Conservation (phyloP, 2,888 invertebrate genomes). For the Ophonus ardosiacus region DNA sequence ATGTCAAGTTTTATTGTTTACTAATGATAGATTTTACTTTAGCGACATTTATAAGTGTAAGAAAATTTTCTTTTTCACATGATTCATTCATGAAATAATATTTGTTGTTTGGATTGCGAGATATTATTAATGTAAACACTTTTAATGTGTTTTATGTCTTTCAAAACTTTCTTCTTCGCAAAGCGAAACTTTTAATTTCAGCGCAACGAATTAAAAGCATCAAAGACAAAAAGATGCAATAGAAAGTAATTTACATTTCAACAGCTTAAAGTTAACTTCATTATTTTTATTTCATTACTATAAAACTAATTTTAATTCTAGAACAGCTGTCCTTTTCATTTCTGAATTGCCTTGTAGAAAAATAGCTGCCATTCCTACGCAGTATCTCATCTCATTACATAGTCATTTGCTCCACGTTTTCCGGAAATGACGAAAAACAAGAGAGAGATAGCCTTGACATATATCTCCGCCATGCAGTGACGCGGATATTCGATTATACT, state of each 20-base stretch:
- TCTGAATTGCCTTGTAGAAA: not conserved
- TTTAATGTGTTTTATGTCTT: not conserved
- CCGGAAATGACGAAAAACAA: slow-evolving; percentile 42
- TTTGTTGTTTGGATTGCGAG: not conserved
- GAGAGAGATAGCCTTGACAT: slow-evolving; percentile 36
- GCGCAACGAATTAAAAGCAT: not conserved
- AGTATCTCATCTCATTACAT: slow-evolving; percentile 16
- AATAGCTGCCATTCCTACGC: slow-evolving; percentile 1
- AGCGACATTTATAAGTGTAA: not conserved
- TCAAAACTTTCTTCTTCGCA: not conserved
- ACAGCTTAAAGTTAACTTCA: not conserved
- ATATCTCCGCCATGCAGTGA: slow-evolving; percentile 12
- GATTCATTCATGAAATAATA: not conserved
- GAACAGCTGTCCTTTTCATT: not conserved
- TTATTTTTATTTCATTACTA: not conserved
- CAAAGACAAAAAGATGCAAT: not conserved
- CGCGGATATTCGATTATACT: slow-evolving; percentile 19
- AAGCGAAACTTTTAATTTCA: not conserved
- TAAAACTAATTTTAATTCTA: not conserved
- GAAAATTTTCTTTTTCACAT: not conserved
- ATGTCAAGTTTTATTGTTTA: not conserved
- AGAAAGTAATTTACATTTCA: not conserved
- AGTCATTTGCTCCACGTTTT: slow-evolving; percentile 15
- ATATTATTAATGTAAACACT: not conserved
- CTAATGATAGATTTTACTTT: not conserved